Evolutionary conservation across 2,888 invertebrate genomes (phyloP).

Genomic region (Tribolium freemani): DNA sequence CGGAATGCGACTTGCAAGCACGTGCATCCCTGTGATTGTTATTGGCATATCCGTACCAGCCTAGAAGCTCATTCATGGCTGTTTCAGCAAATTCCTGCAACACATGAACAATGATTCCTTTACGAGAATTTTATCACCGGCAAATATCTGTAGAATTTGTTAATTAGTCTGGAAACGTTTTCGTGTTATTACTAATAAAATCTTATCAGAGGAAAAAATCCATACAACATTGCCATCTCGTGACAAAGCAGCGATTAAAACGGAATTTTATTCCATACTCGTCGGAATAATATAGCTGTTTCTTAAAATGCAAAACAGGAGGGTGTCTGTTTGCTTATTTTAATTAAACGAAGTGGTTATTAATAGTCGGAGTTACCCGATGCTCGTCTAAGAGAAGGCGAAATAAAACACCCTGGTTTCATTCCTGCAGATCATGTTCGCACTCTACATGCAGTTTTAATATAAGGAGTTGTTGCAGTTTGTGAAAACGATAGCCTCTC

Average conservation of each 20-base stretch:
- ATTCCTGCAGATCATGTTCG: slow-evolving; percentile 28
- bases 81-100: slow-evolving; percentile 91
- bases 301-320: slow-evolving; percentile 4
- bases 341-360: slow-evolving; percentile 31
- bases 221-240: not conserved
- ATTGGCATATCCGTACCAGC: slow-evolving; percentile 91
- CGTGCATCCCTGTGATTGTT: slow-evolving; percentile 69
- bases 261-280: not conserved
- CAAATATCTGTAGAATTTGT: not conserved
- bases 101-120: slow-evolving; percentile 26
- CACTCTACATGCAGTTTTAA: slow-evolving; percentile 30
- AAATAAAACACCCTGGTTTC: slow-evolving; percentile 18
- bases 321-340: slow-evolving; percentile 14
- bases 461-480: slow-evolving; percentile 34
- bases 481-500: slow-evolving; percentile 30
- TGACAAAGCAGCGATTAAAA: not conserved
- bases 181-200: slow-evolving; percentile 10
- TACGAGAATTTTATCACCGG: not conserved
- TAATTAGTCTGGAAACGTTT: not conserved
- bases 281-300: not conserved
- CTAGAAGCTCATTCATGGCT: slow-evolving; percentile 92
- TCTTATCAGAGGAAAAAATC: not conserved
- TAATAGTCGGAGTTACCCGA: slow-evolving; percentile 31
- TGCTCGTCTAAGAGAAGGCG: slow-evolving; percentile 24
- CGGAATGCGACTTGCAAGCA: slow-evolving; percentile 66